These are phyloP conservation scores for Choloepus didactylus DNA, from an alignment of 2,797 vertebrate genomes.

Conservation along the genomic window DNA sequence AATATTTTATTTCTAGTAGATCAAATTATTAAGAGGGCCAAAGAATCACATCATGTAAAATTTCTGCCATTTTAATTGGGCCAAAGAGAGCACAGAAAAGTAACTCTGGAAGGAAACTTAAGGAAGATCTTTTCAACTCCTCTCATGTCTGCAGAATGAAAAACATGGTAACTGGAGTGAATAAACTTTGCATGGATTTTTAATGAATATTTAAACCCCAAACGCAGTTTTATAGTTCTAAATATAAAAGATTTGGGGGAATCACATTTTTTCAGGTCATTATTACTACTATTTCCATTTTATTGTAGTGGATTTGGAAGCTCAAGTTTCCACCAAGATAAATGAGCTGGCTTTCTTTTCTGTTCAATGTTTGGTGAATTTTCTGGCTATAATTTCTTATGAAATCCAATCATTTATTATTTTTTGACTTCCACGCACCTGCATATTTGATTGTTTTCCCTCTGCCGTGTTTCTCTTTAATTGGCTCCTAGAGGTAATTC, in stretches of 20 bases:
- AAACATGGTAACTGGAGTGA: neutral
- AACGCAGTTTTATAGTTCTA: neutral
- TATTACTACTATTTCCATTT: neutral
- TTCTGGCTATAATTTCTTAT: neutral
- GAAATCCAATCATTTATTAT: neutral
- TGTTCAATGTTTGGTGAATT: neutral
- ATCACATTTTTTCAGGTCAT: neutral
- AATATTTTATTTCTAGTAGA: neutral
- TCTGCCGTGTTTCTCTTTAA: neutral
- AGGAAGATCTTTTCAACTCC: neutral
- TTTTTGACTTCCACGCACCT: neutral
- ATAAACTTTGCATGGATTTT: neutral
- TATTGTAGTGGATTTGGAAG: neutral
- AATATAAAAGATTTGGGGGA: neutral
- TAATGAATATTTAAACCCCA: neutral
- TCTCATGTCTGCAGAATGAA: neutral
- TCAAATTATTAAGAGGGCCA: neutral
- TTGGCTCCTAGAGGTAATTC: neutral
- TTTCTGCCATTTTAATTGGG: neutral
- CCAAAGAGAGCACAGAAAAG: neutral
- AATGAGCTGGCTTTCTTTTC: neutral
- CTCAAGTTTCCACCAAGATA: neutral
- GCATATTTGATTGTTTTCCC: neutral
- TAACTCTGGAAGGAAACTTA: neutral
- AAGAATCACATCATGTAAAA: neutral